Conservation (phyloP, 2,797 vertebrate genomes). For the Crocidura indochinensis region DNA sequence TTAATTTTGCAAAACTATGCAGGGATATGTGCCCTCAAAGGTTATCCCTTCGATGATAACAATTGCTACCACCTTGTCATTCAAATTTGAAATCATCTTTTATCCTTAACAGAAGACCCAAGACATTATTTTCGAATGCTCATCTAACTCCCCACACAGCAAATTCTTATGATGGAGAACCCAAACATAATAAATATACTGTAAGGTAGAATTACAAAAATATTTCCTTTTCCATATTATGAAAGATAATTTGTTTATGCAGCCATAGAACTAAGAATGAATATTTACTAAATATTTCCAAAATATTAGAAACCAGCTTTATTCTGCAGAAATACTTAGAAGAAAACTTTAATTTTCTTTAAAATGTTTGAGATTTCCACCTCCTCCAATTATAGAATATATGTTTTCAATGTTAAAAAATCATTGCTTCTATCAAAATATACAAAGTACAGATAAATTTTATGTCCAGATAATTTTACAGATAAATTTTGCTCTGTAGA, state of each 20-base stretch:
- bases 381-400: neutral
- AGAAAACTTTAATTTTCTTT: neutral
- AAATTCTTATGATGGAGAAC: neutral
- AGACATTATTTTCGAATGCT: slow-evolving; percentile 28
- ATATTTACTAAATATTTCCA: neutral
- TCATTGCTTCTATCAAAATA: neutral
- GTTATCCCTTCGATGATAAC: neutral
- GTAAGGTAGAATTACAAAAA: neutral
- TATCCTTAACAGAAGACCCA: slow-evolving; percentile 1
- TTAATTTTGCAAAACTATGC: neutral
- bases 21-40: neutral
- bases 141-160: neutral
- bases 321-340: neutral
- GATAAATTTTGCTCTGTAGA: neutral
- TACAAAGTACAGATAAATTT: neutral
- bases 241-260: neutral
- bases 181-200: neutral
- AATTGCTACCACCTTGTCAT: neutral
- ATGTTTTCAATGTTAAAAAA: slow-evolving; percentile 18
- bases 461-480: no score
- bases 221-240: neutral
- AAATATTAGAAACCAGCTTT: slow-evolving; percentile 4
- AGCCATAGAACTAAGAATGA: neutral
- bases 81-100: slow-evolving; percentile 34
- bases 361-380: neutral